Percentiles rank a stretch among this genome's conserved stretches.
These are phyloP conservation scores for Carettochelys insculpta DNA, from an alignment of 2,113 vertebrate genomes.

Conservation along the genomic window DNA sequence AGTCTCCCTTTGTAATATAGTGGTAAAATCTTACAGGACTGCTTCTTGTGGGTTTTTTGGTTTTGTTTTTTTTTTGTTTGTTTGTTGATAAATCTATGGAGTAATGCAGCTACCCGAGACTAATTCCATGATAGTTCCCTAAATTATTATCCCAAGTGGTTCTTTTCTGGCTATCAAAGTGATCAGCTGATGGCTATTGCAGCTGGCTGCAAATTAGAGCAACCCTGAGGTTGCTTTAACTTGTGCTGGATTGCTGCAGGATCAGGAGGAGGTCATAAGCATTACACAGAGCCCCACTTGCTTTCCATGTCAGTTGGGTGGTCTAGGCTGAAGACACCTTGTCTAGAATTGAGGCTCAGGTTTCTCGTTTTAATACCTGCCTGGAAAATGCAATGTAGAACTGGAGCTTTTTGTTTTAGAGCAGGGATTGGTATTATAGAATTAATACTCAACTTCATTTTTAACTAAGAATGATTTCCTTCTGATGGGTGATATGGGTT, in stretches of 20 bases:
- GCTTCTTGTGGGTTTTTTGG: too few relatives aligned
- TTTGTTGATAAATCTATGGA: too few relatives aligned
- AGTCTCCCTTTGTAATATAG: too few relatives aligned
- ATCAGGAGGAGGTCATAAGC: too few relatives aligned
- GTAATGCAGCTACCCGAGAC: too few relatives aligned
- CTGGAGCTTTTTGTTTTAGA: too few relatives aligned
- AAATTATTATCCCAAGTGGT: background rate
- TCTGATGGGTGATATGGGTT: background rate
- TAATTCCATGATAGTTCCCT: background rate
- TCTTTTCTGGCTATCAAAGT: background rate
- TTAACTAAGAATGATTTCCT: background rate
- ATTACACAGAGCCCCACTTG: background rate
- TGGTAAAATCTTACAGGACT: too few relatives aligned
- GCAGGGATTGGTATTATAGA: too few relatives aligned
- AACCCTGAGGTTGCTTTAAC: background rate
- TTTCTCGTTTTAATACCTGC: background rate
- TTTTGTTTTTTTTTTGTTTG: too few relatives aligned
- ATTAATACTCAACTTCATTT: background rate
- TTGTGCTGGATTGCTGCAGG: background rate
- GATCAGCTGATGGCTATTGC: background rate
- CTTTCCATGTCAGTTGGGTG: background rate
- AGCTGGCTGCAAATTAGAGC: background rate
- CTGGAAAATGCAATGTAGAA: background rate
- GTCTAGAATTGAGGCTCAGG: background rate
- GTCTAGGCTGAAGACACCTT: background rate